Base-by-base conservation (phyloP, 1,140 invertebrate species). In the Tetranychus urticae region DNA sequence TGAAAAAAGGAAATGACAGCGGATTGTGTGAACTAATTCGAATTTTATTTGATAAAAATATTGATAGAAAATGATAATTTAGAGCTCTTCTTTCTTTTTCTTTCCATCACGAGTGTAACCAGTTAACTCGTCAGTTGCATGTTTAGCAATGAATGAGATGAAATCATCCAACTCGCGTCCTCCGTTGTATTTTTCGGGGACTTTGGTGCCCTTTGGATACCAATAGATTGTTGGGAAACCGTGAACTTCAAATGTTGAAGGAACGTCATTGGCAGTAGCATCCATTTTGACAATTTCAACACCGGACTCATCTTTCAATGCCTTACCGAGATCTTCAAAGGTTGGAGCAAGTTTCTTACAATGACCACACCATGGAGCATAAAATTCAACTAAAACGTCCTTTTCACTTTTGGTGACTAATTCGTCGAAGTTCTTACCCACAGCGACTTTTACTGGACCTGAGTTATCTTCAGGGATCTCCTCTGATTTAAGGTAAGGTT, bases 171-270 rank as follows among this genome's bases (percentile, higher is more conserved):
- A 72, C 67, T 92, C 86, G 62, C 94, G 84, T 8, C 90, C 93
- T 70, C 90, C 88, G 70, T 97, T 87, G 71, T 97, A 98, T 74
- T 81, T 80, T n/a, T 85, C 78, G 34, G 94, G 91, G 65, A 79
- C 73, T 70, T 88, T 89, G 31, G 74, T 73, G 68, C 87, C 80
- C 70, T 89, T 94, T 3, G 92, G 84, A 58, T 84, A 78, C 89
- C 90, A 99, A 77, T 80, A 99, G 39, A 99, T 78, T 2, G 96
- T 98, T 45, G 96, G 96, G 81, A 97, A 99, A 33, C 94, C 94
- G 66, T 81, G 79, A 14, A 99, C 94, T 68, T 97, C 86, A 73
- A 82, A 99, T 62, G 76, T 71, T n/a, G 81, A 72, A 62, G 91
- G 89, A 64, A 97, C 92, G 77, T 99, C 94, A 74, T 99, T 99